These are phyloP conservation scores for Chiroxiphia lanceolata DNA, from an alignment of 2,797 vertebrate species.

Conservation along the genomic window DNA sequence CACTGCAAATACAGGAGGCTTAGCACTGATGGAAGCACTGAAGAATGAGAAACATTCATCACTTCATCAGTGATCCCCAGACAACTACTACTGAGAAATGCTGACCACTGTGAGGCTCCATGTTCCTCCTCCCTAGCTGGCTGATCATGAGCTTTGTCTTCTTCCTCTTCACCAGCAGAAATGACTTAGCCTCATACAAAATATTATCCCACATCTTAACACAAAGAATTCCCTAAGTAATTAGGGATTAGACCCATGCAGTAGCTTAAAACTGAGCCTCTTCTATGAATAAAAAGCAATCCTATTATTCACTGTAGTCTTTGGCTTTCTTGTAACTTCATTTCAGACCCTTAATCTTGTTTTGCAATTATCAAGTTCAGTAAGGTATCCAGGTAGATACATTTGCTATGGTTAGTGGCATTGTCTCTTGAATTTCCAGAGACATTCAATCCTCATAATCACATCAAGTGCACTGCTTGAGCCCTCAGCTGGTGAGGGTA, in stretches of 20 bases:
- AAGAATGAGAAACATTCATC: neutral
- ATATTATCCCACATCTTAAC: neutral
- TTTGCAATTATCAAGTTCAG: neutral
- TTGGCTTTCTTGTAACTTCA: neutral
- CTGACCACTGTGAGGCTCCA: neutral
- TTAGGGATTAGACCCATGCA: neutral
- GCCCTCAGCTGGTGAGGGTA: neutral
- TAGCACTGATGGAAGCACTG: neutral
- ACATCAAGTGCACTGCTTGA: neutral
- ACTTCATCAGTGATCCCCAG: neutral
- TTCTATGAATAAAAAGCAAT: neutral
- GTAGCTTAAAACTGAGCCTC: neutral
- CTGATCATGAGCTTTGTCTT: accelerated
- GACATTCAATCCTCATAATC: neutral
- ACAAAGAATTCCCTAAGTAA: neutral
- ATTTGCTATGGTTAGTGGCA: neutral
- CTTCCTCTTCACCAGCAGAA: neutral
- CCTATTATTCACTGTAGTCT: neutral
- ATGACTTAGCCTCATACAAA: neutral
- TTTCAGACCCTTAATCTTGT: neutral
- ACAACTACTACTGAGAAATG: neutral
- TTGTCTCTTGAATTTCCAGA: neutral
- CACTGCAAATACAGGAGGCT: neutral
- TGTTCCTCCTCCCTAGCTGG: neutral
- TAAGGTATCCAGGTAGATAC: neutral